Evolutionary conservation across 2,113 vertebrate species (phyloP).

Genomic region (Burhinus bistriatus): DNA sequence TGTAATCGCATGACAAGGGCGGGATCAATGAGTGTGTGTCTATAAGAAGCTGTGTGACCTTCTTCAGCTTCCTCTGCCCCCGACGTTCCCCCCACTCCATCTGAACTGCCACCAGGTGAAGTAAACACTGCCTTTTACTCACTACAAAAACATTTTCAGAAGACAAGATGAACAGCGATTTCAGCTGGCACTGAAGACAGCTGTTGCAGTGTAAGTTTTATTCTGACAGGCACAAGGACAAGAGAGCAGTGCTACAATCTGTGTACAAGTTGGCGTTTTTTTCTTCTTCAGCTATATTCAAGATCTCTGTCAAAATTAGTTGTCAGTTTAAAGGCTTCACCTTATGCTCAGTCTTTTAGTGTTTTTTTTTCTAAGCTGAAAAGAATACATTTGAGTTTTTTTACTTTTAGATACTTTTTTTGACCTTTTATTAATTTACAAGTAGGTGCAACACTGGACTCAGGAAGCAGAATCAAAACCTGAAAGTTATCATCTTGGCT

Average conservation of each 20-base stretch:
- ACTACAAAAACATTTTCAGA: slow-evolving; percentile 26
- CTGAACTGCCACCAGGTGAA: slow-evolving; percentile 28
- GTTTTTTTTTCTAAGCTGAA: not conserved
- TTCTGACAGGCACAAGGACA: not conserved
- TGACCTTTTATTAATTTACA: not conserved
- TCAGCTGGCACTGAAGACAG: slow-evolving; percentile 10
- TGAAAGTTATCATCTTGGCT: not conserved
- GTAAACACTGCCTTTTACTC: slow-evolving; percentile 38
- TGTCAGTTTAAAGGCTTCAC: not conserved
- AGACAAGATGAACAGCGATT: slow-evolving; percentile 27
- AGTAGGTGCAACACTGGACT: not conserved
- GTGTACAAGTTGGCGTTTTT: not conserved
- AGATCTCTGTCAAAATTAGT: not conserved
- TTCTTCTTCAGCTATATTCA: not conserved
- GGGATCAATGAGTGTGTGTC: not conserved
- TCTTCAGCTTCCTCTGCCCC: not conserved
- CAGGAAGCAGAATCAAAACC: not conserved
- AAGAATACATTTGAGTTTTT: not conserved
- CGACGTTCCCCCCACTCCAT: not conserved
- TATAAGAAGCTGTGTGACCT: slow-evolving; percentile 17
- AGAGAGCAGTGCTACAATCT: not conserved
- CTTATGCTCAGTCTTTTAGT: not conserved
- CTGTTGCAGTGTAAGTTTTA: not conserved
- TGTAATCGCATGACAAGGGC: not conserved
- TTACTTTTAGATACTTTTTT: not conserved